phyloP scores from a whole-genome alignment of 2,113 vertebrate genomes.

The Neodontobutis hainanensis region DNA sequence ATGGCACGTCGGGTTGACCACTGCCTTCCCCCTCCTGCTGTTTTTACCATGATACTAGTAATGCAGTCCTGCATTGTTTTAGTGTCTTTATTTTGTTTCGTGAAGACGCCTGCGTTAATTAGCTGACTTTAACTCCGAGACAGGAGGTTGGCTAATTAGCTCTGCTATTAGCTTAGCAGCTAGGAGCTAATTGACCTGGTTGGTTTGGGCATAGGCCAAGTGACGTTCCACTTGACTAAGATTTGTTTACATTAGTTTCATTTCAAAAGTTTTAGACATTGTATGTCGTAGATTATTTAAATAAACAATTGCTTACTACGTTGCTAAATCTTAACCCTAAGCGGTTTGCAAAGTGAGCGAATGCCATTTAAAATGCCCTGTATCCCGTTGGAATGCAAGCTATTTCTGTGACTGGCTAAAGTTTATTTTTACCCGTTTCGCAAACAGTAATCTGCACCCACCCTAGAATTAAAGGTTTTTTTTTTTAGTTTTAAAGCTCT shows the following conservation, averaged over 20 bases:
- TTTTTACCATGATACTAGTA: too few relatives aligned
- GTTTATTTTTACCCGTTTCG: constrained; percentile 4
- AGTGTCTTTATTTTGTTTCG: neutral
- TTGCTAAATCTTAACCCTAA: neutral
- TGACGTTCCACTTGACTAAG: constrained; percentile 21
- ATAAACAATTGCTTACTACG: neutral
- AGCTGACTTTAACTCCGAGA: constrained; percentile 8
- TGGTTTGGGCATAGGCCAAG: constrained; percentile 51
- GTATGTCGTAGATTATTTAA: too few relatives aligned
- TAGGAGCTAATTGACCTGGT: constrained; percentile 65
- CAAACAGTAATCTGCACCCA: neutral
- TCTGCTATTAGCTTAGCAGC: constrained; percentile 64
- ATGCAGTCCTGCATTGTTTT: neutral
- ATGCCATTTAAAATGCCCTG: neutral
- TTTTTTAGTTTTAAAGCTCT: too few relatives aligned
- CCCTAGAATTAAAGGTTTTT: too few relatives aligned
- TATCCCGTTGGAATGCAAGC: neutral
- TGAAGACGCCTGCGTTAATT: neutral
- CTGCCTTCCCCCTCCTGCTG: neutral
- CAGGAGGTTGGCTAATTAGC: constrained; percentile 65
- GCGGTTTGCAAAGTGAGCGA: neutral
- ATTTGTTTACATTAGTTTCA: constrained; percentile 41
- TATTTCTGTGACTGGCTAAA: neutral
- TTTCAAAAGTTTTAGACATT: neutral
- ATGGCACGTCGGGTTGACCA: neutral